Percentiles rank a stretch among this genome's conserved stretches.
Evolutionary conservation across 2,888 invertebrate genomes (phyloP).

Genomic region (Macaria liturata): DNA sequence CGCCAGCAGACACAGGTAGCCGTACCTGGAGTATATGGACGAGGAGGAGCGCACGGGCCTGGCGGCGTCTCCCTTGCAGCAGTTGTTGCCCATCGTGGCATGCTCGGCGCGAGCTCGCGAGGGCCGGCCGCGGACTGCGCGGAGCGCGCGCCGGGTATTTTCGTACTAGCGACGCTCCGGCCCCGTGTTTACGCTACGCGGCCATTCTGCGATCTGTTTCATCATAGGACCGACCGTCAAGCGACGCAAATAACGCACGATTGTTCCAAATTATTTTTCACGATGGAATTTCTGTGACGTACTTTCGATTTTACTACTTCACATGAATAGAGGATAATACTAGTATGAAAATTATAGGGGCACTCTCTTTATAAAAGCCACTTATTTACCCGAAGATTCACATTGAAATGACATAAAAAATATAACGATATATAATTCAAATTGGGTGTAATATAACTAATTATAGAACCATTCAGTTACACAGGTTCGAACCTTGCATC

Average conservation of each 20-base stretch:
- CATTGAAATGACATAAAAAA: conserved; percentile 11
- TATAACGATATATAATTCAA: conserved; percentile 4
- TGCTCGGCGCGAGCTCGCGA: conserved; percentile 66
- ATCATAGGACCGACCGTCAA: conserved; percentile 36
- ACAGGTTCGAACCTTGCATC: conserved; percentile 23
- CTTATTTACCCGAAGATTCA: not conserved
- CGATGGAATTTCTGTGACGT: conserved; percentile 15
- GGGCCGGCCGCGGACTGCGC: conserved; percentile 59
- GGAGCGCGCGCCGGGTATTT: conserved; percentile 64
- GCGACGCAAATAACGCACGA: conserved; percentile 38
- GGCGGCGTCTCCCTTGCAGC: conserved; percentile 83
- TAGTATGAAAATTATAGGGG: too few species aligned
- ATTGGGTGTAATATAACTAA: conserved; percentile 1
- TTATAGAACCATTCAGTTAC: conserved; percentile 7
- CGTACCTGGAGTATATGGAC: conserved; percentile 80
- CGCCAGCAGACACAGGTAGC: conserved; percentile 64
- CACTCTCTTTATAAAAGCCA: too few species aligned
- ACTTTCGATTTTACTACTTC: conserved; percentile 7
- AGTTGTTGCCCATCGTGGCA: conserved; percentile 83
- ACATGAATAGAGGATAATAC: not conserved
- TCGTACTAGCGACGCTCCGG: conserved; percentile 64
- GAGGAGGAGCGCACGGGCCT: conserved; percentile 71
- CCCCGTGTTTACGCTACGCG: conserved; percentile 51
- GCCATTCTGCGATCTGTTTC: conserved; percentile 36
- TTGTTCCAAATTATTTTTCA: conserved; percentile 34